Evolutionary conservation across 2,797 vertebrate genomes (phyloP).

Genomic region (Steatocranus sp.): DNA sequence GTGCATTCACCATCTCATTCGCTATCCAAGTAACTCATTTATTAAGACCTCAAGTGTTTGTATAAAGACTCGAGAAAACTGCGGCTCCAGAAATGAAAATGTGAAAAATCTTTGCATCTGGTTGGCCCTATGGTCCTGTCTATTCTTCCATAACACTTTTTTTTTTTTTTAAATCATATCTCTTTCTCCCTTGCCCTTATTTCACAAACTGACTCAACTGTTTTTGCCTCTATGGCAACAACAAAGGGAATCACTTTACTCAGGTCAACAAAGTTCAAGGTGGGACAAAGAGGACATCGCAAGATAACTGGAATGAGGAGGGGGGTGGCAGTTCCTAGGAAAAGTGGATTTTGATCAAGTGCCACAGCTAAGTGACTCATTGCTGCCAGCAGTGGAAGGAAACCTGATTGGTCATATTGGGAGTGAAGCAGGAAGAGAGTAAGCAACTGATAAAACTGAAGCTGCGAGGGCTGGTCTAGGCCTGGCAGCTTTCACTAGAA

Average conservation of each 20-base stretch:
- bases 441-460: slow-evolving; percentile 76
- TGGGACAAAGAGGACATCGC: slow-evolving; percentile 55
- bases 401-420: slow-evolving; percentile 69
- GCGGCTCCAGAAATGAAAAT: background rate
- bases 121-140: background rate
- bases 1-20: background rate
- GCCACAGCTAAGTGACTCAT: slow-evolving; percentile 65
- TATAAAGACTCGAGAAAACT: background rate
- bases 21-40: background rate
- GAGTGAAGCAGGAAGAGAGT: slow-evolving; percentile 73
- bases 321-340: slow-evolving; percentile 57
- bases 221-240: background rate
- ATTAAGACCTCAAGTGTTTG: background rate
- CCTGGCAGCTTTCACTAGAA: slow-evolving; percentile 58
- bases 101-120: background rate
- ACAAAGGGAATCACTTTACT: slow-evolving; percentile 36
- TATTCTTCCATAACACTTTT: background rate
- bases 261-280: slow-evolving; percentile 65
- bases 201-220: slow-evolving; percentile 8
- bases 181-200: slow-evolving; percentile 1
- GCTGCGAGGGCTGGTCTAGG: slow-evolving; percentile 48
- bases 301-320: slow-evolving; percentile 58
- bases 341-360: slow-evolving; percentile 64
- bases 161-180: background rate
- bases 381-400: slow-evolving; percentile 66